Base-by-base conservation (phyloP, 2,888 invertebrate genomes). In the Dicycla oo region DNA sequence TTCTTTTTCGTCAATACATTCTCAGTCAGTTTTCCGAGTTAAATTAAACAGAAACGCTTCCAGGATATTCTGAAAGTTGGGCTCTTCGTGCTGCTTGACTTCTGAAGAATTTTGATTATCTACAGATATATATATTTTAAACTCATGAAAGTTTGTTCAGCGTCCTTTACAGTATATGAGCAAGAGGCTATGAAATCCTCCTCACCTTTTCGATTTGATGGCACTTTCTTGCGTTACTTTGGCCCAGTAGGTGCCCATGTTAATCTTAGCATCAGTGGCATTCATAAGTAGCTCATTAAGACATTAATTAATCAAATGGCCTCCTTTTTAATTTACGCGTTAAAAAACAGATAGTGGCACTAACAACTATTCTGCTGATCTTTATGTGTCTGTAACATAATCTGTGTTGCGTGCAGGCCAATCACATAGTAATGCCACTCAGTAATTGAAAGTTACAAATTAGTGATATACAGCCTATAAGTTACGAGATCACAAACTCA, bases 391-490 rank as follows among this genome's bases (percentile, higher is more conserved):
- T 67, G 40, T 20, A 54, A 51, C 11, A 65, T 66, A 57, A 79
- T 56, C 53, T 26, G n/a, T 7, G 61, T 78, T 78, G 75, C 75
- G 66, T 79, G 78, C 54, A 45, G n/a, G 56, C 30, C n/a, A 43
- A 65, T 74, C 69, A 69, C 51, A 20, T 58, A 15, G n/a, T 66
- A 69, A 54, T 40, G 15, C 38, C 30, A 51, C 49, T 51, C 38
- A 38, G 26, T 75, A 69, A 63, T 78, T 75, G 49, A 63, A 75
- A 54, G 65, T 58, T 51, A 54, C 43, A 30, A 66, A 23, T 45
- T 56, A 20, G 30, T 40, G 56, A 58, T 67, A 23, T 49, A 45
- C 8, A 34, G n/a, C 30, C 34, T 38, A 13, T 23, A 18, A 49
- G 38, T 49, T 63, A 20, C 56, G 26, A 79, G 66, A 77, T 73